Conservation (phyloP, 2,888 invertebrate genomes). For the Bombylius discolor region DNA sequence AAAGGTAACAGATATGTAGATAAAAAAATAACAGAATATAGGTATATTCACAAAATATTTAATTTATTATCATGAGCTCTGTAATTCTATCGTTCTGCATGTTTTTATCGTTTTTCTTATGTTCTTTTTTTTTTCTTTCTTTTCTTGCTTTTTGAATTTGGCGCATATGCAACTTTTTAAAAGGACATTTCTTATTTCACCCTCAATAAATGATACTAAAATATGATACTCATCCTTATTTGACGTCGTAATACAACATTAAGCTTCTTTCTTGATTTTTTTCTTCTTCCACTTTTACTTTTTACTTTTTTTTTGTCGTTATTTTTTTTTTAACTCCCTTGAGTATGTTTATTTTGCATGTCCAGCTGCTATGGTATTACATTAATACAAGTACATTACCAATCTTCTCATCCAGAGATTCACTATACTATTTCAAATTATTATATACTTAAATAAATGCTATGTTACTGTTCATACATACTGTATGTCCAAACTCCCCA, state of each 20-base stretch:
- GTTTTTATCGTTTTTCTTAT: too few relatives aligned
- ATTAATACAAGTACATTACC: not conserved
- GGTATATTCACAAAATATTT: too few relatives aligned
- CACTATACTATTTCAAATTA: too few relatives aligned
- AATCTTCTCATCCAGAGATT: not conserved
- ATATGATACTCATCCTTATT: not conserved
- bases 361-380: not conserved
- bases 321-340: not conserved
- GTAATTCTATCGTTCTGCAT: too few relatives aligned
- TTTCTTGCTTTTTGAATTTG: not conserved
- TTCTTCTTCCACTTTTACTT: too few relatives aligned
- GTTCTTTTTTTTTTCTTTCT: not conserved
- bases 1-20: too few relatives aligned
- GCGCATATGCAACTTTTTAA: not conserved
- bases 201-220: conserved; percentile 2
- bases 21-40: too few relatives aligned
- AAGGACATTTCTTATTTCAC: conserved; percentile 1
- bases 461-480: too few relatives aligned
- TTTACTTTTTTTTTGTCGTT: not conserved
- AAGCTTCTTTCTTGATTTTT: too few relatives aligned
- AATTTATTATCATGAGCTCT: too few relatives aligned
- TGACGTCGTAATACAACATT: not conserved
- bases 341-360: not conserved
- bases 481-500: too few relatives aligned
- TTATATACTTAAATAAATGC: too few relatives aligned